A percentile compares a stretch with the other conserved stretches of the same genome.
Conservation (phyloP, 2,888 invertebrate genomes). For the Melanotus villosus region DNA sequence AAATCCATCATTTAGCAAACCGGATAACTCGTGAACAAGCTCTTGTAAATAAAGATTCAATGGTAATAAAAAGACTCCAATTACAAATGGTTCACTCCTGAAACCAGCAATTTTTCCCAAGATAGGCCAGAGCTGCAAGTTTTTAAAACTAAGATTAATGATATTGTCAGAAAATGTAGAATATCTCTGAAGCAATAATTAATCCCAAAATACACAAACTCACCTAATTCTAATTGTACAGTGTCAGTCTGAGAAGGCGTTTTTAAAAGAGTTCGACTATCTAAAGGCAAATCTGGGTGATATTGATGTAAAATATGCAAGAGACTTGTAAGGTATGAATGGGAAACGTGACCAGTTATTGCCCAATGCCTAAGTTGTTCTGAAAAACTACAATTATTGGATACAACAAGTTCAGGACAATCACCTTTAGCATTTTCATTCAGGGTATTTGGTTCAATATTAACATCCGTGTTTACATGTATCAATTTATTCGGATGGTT, state of each 20-base stretch:
- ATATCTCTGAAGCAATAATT: not conserved
- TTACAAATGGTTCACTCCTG: conserved; percentile 31
- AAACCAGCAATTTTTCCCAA: not conserved
- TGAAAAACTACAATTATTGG: too few relatives aligned
- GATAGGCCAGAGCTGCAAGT: conserved; percentile 16
- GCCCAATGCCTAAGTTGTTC: too few relatives aligned
- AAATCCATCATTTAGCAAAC: too few relatives aligned
- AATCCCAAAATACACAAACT: conserved; percentile 16
- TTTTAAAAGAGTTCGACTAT: conserved; percentile 44
- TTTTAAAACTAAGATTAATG: conserved; percentile 11
- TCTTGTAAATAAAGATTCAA: conserved; percentile 41
- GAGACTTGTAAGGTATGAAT: not conserved
- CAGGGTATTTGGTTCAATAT: too few relatives aligned
- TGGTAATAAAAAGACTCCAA: conserved; percentile 41
- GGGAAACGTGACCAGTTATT: not conserved
- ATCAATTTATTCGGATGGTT: too few relatives aligned
- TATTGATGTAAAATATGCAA: conserved; percentile 31
- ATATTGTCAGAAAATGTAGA: not conserved
- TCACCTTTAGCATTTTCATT: too few relatives aligned
- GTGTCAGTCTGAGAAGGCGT: conserved; percentile 17
- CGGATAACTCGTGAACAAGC: conserved; percentile 30
- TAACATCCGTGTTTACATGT: too few relatives aligned
- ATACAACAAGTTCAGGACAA: too few relatives aligned
- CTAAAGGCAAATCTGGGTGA: conserved; percentile 47
- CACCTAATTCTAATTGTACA: conserved; percentile 10